Evolutionary conservation across 2,113 vertebrate species (phyloP), one percentile per base, ranked within the genome.

Genomic region (Albula goreensis): DNA sequence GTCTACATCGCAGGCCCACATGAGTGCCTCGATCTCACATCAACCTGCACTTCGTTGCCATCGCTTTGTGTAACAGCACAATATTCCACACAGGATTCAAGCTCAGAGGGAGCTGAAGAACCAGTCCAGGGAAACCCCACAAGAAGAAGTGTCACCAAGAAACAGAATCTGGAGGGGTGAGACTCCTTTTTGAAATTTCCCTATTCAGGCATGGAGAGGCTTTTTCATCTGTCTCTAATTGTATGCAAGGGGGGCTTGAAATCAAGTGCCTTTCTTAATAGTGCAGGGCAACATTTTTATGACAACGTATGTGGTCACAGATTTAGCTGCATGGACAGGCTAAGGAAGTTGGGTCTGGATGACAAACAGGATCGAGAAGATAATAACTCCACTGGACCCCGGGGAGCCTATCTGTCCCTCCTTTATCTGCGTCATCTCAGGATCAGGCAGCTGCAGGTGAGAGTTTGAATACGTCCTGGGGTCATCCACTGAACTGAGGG

Each of bases 371-470:
- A 85, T 12, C 87, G 88, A 70, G 84, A 31, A n/a, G 78, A 31
- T 3, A 78, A 86, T 60, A 87, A 95, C 31, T 86, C 92, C 0
- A 0, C 86, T 41, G 57, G 89, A 49, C 91, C 51, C 83, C 94
- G 88, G 91, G 93, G 92, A 83, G 92, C 93, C 50, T 94, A 93
- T 86, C 84, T 96, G 82, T 96, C 94, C 70, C 89, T 95, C 87
- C 90, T 96, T 84, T 93, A 89, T 88, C 89, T 96, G 49, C 57
- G 81, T 50, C 94, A 95, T 56, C 90, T 96, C 82, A 90, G 89
- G 88, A 92, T 96, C 80, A 4, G 80, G 87, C 93, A 97, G 83
- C 91, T 97, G 41, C 94, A 96, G 95, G 96, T 96, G 88, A 90
- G 87, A 13, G 31, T 0, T 31, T 13, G 31, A 41, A 41, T 41